A percentile compares a stretch with the other conserved stretches of the same genome.
Conservation (phyloP, 2,113 vertebrate species). For the Chionomys nivalis region DNA sequence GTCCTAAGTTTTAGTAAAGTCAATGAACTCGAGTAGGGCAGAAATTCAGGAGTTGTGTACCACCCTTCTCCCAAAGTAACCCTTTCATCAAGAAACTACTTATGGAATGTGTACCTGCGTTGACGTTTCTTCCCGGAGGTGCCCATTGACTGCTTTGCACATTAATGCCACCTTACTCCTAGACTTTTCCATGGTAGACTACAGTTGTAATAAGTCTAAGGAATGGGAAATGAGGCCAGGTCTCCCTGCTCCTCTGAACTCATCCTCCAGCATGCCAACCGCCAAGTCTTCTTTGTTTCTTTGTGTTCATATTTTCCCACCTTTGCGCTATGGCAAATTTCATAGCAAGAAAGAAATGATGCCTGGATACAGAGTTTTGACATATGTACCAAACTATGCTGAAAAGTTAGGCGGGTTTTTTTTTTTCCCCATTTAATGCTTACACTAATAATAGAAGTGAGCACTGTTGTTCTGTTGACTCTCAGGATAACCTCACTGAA, state of each 20-base stretch:
- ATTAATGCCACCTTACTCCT: constrained; percentile 76
- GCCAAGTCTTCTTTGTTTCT: neutral
- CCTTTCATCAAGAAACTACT: constrained; percentile 38
- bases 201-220: constrained; percentile 50
- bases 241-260: neutral
- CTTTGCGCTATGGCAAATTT: neutral
- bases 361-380: neutral
- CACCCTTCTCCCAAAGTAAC: neutral
- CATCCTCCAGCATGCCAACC: constrained; percentile 26
- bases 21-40: constrained; percentile 50
- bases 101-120: neutral
- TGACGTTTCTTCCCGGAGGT: constrained; percentile 68
- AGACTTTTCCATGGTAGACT: constrained; percentile 67
- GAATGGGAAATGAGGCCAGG: constrained; percentile 33
- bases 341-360: neutral
- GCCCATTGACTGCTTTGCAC: constrained; percentile 69
- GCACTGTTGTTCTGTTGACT: neutral
- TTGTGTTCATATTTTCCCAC: neutral
- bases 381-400: neutral
- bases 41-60: constrained; percentile 15
- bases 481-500: neutral
- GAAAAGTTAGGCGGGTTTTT: neutral
- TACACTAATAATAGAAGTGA: neutral
- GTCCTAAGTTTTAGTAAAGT: constrained; percentile 27
- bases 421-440: neutral